Evolutionary conservation across 2,797 vertebrate genomes (phyloP), one percentile per base, ranked within the genome.

Genomic region (Euthynnus affinis): DNA sequence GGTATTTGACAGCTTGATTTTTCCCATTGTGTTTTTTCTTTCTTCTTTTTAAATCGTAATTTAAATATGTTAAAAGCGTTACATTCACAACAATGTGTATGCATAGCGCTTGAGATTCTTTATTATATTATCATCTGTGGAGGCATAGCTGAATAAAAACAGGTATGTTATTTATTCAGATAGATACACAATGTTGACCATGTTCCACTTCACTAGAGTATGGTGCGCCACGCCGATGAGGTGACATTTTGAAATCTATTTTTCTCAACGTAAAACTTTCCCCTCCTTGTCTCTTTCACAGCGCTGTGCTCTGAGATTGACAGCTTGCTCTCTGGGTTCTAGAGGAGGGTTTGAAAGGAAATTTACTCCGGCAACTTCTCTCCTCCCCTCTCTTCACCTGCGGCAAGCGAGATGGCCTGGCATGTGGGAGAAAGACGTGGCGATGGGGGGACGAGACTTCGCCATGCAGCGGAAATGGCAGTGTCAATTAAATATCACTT

Each of bases 401-500:
- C 84, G 60, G 91, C 88, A 91, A 80, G 90, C 80, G 75, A 92
- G 89, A 90, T 82, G 90, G 92, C 90, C 87, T 55, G 84, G 87
- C 42, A 73, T 81, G 91, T 84, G 86, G 87, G 88, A 83, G 87
- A 87, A 88, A 87, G 89, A 85, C 27, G 51, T 61, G 77, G 75
- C 64, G 53, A 87, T 67, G 83, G 84, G 87, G 84, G 81, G 81
- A 89, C 88, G 82, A 86, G 87, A 86, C 93, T 94, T 91, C 27
- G 76, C 88, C 92, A 52, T 79, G 91, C 89, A 92, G 92, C 95
- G 92, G 90, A 95, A 95, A 95, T 91, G 94, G 94, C 92, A 95
- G 95, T 97, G 95, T 97, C 97, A 96, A 96, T 97, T 97, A 98
- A 96, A 95, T 92, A 95, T 96, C 89, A 95, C 96, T 96, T 97